Evolutionary conservation across 2,113 vertebrate genomes (phyloP).

Genomic region (Lasiurus cinereus): DNA sequence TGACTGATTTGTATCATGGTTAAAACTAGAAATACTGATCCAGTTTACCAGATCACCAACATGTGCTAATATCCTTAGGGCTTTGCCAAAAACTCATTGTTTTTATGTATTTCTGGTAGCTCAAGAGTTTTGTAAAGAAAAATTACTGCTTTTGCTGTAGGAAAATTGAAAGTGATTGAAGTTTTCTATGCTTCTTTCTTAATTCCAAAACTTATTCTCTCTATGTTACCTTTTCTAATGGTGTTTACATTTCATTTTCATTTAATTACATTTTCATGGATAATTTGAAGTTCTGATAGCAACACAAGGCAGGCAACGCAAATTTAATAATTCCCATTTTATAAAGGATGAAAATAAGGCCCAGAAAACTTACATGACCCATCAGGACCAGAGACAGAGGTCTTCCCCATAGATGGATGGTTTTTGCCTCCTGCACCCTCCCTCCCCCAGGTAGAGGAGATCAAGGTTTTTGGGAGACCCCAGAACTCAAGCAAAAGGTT

Average conservation of each 20-base stretch:
- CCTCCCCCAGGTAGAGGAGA: not conserved
- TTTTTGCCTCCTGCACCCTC: not conserved
- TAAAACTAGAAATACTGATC: constrained; percentile 15
- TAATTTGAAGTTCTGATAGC: constrained; percentile 6
- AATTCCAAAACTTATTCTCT: constrained; percentile 10
- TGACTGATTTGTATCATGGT: not conserved
- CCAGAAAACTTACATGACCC: not conserved
- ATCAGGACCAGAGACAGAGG: not conserved
- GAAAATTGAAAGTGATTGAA: constrained; percentile 21
- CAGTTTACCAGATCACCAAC: not conserved
- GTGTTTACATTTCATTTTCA: constrained; percentile 15
- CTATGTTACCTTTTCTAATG: not conserved
- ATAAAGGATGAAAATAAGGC: not conserved
- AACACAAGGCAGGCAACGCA: not conserved
- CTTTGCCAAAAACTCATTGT: not conserved
- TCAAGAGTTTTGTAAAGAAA: constrained; percentile 39
- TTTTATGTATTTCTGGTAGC: not conserved
- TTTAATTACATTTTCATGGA: not conserved
- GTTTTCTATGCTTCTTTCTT: constrained; percentile 16
- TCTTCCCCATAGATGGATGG: not conserved
- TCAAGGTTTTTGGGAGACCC: not conserved
- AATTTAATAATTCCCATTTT: not conserved
- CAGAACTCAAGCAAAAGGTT: not conserved
- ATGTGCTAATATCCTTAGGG: not conserved
- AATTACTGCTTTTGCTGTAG: constrained; percentile 7